Evolutionary conservation across 2,797 vertebrate genomes (phyloP).

Genomic region (Lithobates pipiens): DNA sequence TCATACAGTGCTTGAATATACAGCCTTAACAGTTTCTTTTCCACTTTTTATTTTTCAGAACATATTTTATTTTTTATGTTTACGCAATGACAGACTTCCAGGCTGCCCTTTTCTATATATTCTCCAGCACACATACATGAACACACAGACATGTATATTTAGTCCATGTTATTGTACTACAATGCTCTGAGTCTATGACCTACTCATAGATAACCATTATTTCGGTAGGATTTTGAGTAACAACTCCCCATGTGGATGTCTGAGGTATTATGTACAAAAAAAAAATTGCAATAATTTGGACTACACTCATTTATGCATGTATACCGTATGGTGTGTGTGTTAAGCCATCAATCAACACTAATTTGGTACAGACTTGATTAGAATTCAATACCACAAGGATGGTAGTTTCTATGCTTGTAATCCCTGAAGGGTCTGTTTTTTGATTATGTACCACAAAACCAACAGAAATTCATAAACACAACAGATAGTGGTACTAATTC

Average conservation of each 20-base stretch:
- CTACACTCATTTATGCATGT: conserved; percentile 45
- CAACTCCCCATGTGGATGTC: conserved; percentile 20
- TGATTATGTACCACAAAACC: conserved; percentile 7
- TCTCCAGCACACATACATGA: conserved; percentile 54
- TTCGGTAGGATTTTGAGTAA: conserved; percentile 14
- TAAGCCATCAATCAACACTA: conserved; percentile 9
- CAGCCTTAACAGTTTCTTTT: conserved; percentile 88
- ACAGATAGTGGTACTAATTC: background rate
- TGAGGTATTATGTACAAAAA: conserved; percentile 23
- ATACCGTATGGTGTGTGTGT: conserved; percentile 43
- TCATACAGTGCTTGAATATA: conserved; percentile 96
- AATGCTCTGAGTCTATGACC: conserved; percentile 18
- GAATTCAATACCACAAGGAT: background rate
- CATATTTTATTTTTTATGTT: conserved; percentile 44
- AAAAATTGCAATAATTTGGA: conserved; percentile 48
- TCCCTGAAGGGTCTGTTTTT: conserved; percentile 23
- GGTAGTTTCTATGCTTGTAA: conserved; percentile 22
- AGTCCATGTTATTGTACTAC: conserved; percentile 42
- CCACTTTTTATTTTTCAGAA: conserved; percentile 77
- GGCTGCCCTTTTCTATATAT: conserved; percentile 53
- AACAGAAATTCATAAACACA: conserved; percentile 2
- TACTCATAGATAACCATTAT: conserved; percentile 23
- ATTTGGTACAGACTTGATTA: conserved; percentile 49
- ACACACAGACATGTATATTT: conserved; percentile 30
- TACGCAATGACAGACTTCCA: conserved; percentile 50